These are phyloP conservation scores for Caenorhabditis brenneri DNA, from an alignment of 1,140 invertebrate species.

Conservation along the genomic window DNA sequence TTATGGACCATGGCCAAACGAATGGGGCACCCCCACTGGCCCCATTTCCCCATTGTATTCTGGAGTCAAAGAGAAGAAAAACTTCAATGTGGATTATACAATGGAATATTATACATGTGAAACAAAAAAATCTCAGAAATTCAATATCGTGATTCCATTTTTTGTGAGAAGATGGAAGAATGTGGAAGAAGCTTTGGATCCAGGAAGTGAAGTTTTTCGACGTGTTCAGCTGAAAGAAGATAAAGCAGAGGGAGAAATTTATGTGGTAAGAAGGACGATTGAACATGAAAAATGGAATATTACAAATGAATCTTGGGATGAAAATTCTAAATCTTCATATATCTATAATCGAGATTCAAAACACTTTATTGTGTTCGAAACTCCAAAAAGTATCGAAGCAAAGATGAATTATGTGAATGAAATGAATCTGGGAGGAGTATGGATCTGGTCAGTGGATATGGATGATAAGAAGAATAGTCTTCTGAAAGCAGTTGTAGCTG, in stretches of 20 bases:
- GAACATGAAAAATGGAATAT: not conserved
- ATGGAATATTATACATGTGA: not conserved
- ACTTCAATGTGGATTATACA: not conserved
- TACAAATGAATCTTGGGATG: not conserved
- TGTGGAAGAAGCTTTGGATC: not conserved
- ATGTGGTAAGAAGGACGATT: not conserved
- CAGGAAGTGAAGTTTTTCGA: not conserved
- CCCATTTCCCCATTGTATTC: not conserved
- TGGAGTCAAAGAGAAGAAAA: not conserved
- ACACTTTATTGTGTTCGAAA: not conserved
- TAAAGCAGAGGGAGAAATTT: not conserved
- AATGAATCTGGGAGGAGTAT: not conserved
- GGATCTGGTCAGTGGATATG: not conserved
- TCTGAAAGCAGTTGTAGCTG: too few species aligned
- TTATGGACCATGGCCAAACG: not conserved
- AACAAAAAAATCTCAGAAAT: not conserved
- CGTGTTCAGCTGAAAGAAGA: not conserved
- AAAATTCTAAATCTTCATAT: not conserved
- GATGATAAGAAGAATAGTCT: not conserved
- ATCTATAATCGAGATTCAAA: not conserved
- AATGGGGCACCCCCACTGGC: not conserved
- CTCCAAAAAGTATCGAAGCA: not conserved
- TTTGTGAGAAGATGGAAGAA: not conserved
- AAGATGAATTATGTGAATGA: not conserved
- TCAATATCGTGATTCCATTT: slow-evolving; percentile 6